These are phyloP conservation scores for Vulpes lagopus DNA, from an alignment of 2,113 vertebrate species.

Conservation along the genomic window DNA sequence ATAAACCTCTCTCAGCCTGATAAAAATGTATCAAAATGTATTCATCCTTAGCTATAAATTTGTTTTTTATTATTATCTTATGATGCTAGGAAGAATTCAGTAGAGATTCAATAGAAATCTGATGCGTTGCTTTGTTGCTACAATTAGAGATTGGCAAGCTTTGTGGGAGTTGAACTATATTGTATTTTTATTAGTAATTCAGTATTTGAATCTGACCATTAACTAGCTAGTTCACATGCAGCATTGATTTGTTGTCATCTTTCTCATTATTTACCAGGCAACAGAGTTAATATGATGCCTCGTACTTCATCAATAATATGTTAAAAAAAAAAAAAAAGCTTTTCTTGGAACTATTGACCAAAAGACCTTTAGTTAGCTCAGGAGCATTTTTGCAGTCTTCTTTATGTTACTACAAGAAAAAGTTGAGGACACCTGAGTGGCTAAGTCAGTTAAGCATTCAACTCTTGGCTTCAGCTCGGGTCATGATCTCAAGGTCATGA, in stretches of 20 bases:
- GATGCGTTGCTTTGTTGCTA: not conserved
- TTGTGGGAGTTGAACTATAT: conserved; percentile 56
- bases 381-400: not conserved
- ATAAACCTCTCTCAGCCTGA: not conserved
- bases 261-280: conserved; percentile 59
- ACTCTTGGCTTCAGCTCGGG: not conserved
- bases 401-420: conserved; percentile 24
- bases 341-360: not conserved
- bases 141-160: conserved; percentile 54
- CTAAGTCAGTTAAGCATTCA: not conserved
- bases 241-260: conserved; percentile 75
- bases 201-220: conserved; percentile 74
- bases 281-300: conserved; percentile 42
- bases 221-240: conserved; percentile 64
- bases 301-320: conserved; percentile 31
- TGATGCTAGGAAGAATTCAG: not conserved
- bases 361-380: not conserved
- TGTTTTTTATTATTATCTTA: conserved; percentile 38
- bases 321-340: not conserved
- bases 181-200: conserved; percentile 75
- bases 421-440: not conserved
- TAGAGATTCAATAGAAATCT: conserved; percentile 48
- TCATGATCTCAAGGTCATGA: not conserved
- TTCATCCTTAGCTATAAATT: not conserved
- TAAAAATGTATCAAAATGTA: conserved; percentile 27